Evolutionary conservation across 2,113 vertebrate species (phyloP), one percentile per base, ranked within the genome.

Genomic region (Plectropomus leopardus): DNA sequence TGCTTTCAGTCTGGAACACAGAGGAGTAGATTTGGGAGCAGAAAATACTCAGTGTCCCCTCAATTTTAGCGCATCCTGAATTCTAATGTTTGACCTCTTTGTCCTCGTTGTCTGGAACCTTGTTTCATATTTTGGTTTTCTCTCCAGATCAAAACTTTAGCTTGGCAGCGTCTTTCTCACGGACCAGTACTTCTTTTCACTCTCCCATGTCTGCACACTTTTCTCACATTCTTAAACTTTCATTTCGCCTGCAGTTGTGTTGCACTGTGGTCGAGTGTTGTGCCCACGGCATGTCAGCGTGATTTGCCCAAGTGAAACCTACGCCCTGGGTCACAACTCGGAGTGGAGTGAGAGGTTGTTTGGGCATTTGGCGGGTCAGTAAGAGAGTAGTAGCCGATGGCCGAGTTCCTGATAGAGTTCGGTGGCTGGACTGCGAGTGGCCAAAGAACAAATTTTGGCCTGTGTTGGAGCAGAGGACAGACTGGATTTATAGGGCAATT

Each of bases 401-500:
- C 45, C 2, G 7, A 9, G 32, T 40, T 72, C 17, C 63, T 50
- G 30, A 65, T 36, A 57, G 76, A 71, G 47, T 13, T 61, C 4
- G 16, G 14, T 47, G 67, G 17, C 54, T 61, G 36, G 32, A 42
- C 50, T 2, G 3, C 6, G n/a, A 83, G 60, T 32, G 68, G 66
- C 36, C 80, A 47, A 50, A 89, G 74, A 45, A 61, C 70, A 68
- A 63, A 80, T 44, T 28, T 21, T 9, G 53, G 42, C 70, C 61
- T 0, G 23, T 44, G 86, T 24, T 67, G 23, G 30, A 57, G 73
- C 55, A 42, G 69, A 68, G 55, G 57, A 75, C 54, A 55, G 47
- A 19, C 34, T 30, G 54, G 82, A 89, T 86, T 89, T 86, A 88
- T 81, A 60, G 79, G 15, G 40, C 84, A 85, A 83, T 90, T 82